phyloP scores from a whole-genome alignment of 2,113 vertebrate species.

The Anarhynchus alexandrinus region DNA sequence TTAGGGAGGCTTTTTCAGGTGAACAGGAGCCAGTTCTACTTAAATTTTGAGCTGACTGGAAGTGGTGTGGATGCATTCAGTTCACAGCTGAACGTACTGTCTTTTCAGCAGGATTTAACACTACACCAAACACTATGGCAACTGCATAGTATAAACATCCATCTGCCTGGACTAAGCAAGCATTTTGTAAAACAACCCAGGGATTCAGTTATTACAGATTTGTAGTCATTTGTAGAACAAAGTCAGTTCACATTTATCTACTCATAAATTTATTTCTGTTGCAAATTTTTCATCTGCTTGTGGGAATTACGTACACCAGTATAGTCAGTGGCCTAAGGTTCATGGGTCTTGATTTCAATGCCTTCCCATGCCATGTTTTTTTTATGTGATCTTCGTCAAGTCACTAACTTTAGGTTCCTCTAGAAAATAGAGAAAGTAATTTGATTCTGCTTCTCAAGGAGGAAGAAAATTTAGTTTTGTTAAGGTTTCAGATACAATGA shows the following conservation, averaged over 20 bases:
- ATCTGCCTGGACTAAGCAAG: neutral
- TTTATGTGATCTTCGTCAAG: neutral
- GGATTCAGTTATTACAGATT: neutral
- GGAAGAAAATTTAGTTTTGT: neutral
- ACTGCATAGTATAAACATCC: neutral
- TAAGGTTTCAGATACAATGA: neutral
- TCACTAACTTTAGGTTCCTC: neutral
- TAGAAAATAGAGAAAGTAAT: neutral
- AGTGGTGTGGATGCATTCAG: neutral
- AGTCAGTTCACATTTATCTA: neutral
- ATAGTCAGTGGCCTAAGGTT: neutral
- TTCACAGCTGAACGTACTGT: fast-evolving
- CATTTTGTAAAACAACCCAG: neutral
- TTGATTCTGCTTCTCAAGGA: neutral
- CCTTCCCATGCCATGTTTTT: neutral
- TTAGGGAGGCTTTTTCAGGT: neutral
- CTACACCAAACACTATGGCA: neutral
- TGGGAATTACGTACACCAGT: neutral
- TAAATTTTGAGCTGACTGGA: neutral
- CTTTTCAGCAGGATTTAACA: neutral
- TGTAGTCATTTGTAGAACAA: too few species aligned
- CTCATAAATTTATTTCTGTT: neutral
- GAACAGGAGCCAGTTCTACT: neutral
- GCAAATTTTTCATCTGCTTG: neutral
- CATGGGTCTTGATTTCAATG: neutral